Conservation (phyloP, 1,140 invertebrate genomes). For the Drosophila guanche region DNA sequence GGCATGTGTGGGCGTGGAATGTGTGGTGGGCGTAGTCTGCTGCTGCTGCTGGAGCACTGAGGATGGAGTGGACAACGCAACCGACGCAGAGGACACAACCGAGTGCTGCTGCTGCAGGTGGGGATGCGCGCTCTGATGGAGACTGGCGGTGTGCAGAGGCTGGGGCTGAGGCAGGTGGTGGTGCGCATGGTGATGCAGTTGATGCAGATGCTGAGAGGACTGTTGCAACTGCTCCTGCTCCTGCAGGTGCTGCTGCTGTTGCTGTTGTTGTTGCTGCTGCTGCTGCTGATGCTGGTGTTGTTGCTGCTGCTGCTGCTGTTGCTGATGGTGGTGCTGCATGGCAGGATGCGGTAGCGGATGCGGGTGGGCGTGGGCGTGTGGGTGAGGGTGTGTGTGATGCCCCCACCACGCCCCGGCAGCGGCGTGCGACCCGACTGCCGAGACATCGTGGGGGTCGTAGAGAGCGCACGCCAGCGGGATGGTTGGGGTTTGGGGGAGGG, state of each 20-base stretch:
- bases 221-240: conserved; percentile 63
- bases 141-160: conserved; percentile 57
- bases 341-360: conserved; percentile 51
- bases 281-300: conserved; percentile 49
- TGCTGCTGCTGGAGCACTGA: conserved; percentile 67
- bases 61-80: conserved; percentile 54
- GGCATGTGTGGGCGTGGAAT: conserved; percentile 83
- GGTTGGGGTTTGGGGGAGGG: conserved; percentile 83
- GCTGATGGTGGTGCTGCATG: conserved; percentile 66
- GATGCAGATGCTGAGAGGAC: conserved; percentile 56
- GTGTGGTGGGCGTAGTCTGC: conserved; percentile 75
- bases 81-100: conserved; percentile 60
- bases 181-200: conserved; percentile 72
- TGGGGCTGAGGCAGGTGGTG: conserved; percentile 78
- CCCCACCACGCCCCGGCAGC: conserved; percentile 84
- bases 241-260: conserved; percentile 51
- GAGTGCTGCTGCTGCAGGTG: conserved; percentile 60
- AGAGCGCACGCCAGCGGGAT: conserved; percentile 84
- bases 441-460: conserved; percentile 84
- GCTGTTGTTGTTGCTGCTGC: conserved; percentile 55
- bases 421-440: conserved; percentile 84
- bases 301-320: conserved; percentile 52
- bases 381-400: conserved; percentile 72
- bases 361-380: conserved; percentile 62
- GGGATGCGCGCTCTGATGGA: conserved; percentile 59